These are phyloP conservation scores for Phallusia fumigata DNA, from an alignment of 23 tunicate species.

Conservation along the genomic window DNA sequence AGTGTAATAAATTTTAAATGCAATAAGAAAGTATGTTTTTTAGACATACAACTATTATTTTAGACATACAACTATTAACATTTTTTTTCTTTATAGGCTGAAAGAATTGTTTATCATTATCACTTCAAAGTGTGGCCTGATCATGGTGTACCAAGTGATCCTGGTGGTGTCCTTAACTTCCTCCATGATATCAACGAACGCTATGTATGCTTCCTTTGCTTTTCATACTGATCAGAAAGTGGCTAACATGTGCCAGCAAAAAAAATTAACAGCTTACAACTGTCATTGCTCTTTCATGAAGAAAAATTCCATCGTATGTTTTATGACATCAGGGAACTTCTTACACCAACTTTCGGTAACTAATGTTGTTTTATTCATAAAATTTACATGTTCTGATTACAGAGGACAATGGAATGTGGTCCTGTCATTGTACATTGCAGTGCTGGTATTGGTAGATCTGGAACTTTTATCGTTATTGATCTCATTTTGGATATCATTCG, in stretches of 20 bases:
- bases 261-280: too few relatives aligned
- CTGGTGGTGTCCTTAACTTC: constrained; percentile 85
- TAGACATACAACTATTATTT: background rate
- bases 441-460: constrained; percentile 98
- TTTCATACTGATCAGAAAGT: too few relatives aligned
- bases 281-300: too few relatives aligned
- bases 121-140: constrained; percentile 97
- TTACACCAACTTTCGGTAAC: too few relatives aligned
- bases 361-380: too few relatives aligned
- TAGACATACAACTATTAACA: too few relatives aligned
- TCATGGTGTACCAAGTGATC: constrained; percentile 87
- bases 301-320: too few relatives aligned
- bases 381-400: background rate
- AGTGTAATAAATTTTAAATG: too few relatives aligned
- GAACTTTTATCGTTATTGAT: constrained; percentile 98
- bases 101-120: constrained; percentile 61
- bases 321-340: too few relatives aligned
- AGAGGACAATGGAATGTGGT: constrained; percentile 37
- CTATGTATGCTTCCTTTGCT: constrained; percentile 43
- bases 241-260: too few relatives aligned
- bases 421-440: constrained; percentile 98
- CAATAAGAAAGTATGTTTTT: constrained; percentile 35
- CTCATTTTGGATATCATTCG: constrained; percentile 83
- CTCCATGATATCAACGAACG: constrained; percentile 78
- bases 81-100: constrained; percentile 41